Conservation (phyloP, 2,888 invertebrate genomes). For the Ormyrus pomaceus region DNA sequence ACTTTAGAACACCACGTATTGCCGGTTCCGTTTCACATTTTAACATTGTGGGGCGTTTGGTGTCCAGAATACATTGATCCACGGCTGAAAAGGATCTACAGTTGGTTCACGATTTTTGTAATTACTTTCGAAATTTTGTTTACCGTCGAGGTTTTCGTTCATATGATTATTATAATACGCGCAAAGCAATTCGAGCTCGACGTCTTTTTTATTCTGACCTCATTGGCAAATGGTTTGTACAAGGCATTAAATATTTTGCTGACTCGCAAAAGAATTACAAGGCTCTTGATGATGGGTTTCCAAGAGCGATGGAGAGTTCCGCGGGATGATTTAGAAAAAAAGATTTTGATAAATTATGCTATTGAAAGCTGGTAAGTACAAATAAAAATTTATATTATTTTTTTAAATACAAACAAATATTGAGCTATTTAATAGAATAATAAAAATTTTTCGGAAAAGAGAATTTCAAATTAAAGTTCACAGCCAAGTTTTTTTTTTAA, state of each 20-base stretch:
- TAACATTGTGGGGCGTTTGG: slow-evolving; percentile 38
- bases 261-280: not conserved
- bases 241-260: slow-evolving; percentile 27
- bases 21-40: slow-evolving; percentile 37
- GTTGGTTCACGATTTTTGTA: slow-evolving; percentile 10
- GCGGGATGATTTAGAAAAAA: slow-evolving; percentile 24
- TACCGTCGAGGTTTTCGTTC: slow-evolving; percentile 11
- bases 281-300: slow-evolving; percentile 22
- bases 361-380: slow-evolving; percentile 33
- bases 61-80: slow-evolving; percentile 5
- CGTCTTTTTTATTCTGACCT: slow-evolving; percentile 32
- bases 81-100: slow-evolving; percentile 18
- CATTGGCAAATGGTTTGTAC: slow-evolving; percentile 36
- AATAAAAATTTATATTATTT: not conserved
- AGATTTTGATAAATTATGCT: slow-evolving; percentile 20
- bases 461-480: too few relatives aligned
- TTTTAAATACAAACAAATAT: not conserved
- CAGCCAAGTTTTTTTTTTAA: too few relatives aligned
- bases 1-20: slow-evolving; percentile 40
- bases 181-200: slow-evolving; percentile 28
- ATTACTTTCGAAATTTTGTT: slow-evolving; percentile 15
- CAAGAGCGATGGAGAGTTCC: slow-evolving; percentile 36
- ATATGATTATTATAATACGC: slow-evolving; percentile 12
- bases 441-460: too few relatives aligned
- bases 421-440: too few relatives aligned